Conservation (phyloP, 2,113 vertebrate species). For the Cairina moschata region DNA sequence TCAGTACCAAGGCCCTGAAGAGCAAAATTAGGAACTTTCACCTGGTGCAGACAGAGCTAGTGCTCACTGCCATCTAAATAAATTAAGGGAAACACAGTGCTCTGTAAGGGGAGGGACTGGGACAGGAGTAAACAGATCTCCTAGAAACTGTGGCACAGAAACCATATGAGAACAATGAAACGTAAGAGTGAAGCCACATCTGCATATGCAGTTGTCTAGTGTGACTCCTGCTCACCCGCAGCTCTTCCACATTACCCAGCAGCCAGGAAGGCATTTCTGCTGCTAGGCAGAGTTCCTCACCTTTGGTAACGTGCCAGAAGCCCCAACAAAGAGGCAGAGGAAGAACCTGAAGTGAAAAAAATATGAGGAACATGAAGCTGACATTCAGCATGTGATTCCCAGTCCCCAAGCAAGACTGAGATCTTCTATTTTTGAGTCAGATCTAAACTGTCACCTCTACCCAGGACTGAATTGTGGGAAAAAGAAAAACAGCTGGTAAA, state of each 20-base stretch:
- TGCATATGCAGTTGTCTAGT: not conserved
- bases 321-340: conserved; percentile 92
- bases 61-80: not conserved
- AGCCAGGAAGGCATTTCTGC: not conserved
- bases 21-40: not conserved
- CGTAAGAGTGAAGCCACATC: not conserved
- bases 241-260: not conserved
- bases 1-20: conserved; percentile 85
- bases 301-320: conserved; percentile 85
- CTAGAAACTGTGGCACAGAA: not conserved
- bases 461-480: not conserved
- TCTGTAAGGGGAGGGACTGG: not conserved
- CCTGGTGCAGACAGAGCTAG: not conserved
- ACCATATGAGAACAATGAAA: not conserved
- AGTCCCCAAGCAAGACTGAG: not conserved
- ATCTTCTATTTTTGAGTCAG: not conserved
- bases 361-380: not conserved
- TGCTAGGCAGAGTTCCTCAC: conserved; percentile 69
- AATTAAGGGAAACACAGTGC: not conserved
- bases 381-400: not conserved
- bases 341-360: conserved; percentile 85
- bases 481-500: not conserved
- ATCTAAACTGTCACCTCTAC: not conserved
- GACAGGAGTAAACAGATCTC: not conserved
- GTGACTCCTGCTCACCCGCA: not conserved